Evolutionary conservation across 2,113 vertebrate genomes (phyloP).

Genomic region (Eurystomus gularis): DNA sequence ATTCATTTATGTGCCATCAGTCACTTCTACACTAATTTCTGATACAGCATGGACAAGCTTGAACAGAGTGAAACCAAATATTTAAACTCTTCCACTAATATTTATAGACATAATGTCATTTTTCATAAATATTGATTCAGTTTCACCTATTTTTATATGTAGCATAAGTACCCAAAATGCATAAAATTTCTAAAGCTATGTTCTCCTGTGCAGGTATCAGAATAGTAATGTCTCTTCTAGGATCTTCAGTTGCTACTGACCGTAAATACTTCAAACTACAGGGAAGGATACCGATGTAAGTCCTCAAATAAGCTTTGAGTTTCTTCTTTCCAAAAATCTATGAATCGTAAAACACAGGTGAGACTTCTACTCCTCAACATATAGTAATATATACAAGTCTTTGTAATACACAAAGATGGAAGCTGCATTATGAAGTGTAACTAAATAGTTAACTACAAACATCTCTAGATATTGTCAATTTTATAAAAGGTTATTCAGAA

Average conservation of each 20-base stretch:
- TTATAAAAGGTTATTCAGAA: background rate
- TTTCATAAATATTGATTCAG: constrained; percentile 9
- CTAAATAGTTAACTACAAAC: background rate
- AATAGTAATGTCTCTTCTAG: constrained; percentile 43
- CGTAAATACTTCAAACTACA: background rate
- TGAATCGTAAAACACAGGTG: background rate
- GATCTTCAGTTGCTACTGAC: constrained; percentile 1
- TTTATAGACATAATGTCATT: background rate
- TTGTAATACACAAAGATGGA: background rate
- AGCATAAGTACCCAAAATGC: background rate
- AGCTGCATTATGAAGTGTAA: background rate
- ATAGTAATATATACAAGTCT: background rate
- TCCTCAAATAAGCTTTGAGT: background rate
- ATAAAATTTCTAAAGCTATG: background rate
- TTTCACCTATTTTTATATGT: background rate
- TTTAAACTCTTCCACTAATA: background rate
- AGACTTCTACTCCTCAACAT: background rate
- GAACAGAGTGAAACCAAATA: background rate
- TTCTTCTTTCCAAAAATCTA: background rate
- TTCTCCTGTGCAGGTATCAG: background rate
- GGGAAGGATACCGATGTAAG: background rate
- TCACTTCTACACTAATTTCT: background rate
- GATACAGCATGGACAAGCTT: background rate
- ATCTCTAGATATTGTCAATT: background rate
- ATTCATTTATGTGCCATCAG: background rate